Evolutionary conservation across 2,113 vertebrate genomes (phyloP).

Genomic region (Poeciliopsis retropinna): DNA sequence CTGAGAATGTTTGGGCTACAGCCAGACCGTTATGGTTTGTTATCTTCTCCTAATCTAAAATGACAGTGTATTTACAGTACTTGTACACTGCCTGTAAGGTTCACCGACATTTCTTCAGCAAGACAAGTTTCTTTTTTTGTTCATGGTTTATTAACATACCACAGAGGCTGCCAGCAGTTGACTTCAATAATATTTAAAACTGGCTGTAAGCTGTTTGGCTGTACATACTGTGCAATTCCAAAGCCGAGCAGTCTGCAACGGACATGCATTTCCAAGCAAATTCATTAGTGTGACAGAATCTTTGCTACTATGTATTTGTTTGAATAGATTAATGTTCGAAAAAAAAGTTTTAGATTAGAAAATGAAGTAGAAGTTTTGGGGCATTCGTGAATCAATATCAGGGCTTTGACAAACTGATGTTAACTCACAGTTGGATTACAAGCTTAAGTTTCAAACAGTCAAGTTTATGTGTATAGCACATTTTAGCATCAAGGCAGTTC

Average conservation of each 20-base stretch:
- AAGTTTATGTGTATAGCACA: no score
- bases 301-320: constrained; percentile 16
- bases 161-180: constrained; percentile 40
- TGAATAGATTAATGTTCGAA: no score
- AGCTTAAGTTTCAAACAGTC: no score
- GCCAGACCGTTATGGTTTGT: constrained; percentile 5
- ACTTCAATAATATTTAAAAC: constrained; percentile 53
- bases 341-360: no score
- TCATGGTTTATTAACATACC: constrained; percentile 49
- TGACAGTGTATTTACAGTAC: constrained; percentile 29
- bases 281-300: constrained; percentile 46
- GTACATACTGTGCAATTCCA: constrained; percentile 23
- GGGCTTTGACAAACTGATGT: no score
- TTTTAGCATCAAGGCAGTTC: no score
- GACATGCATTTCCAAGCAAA: constrained; percentile 32
- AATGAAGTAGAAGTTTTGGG: no score
- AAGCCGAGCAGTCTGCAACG: constrained; percentile 12
- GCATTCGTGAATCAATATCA: no score
- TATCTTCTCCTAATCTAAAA: constrained; percentile 42
- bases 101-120: constrained; percentile 25
- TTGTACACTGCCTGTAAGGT: constrained; percentile 12
- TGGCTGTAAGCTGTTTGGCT: constrained; percentile 32
- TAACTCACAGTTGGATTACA: no score
- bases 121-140: constrained; percentile 14
- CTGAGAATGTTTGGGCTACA: constrained; percentile 17